Base-by-base conservation (phyloP, 2,888 invertebrate species). In the Phoronis australis region DNA sequence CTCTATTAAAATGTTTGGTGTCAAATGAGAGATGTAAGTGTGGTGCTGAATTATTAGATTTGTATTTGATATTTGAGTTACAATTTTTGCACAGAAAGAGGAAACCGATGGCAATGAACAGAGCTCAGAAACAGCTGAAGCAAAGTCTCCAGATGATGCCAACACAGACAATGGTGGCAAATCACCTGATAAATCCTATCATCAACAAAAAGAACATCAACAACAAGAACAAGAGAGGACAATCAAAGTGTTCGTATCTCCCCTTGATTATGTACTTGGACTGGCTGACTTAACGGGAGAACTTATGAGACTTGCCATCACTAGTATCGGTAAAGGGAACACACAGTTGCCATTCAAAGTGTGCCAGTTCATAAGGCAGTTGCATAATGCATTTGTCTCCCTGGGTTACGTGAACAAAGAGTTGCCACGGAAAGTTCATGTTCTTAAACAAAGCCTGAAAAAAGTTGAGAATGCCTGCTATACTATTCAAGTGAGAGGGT, bases 201-300 rank as follows among this genome's bases (percentile, higher is more conserved):
- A n/a, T n/a, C n/a, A n/a, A n/a, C n/a, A n/a, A n/a, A n/a, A n/a
- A n/a, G n/a, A n/a, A n/a, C n/a, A n/a, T n/a, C n/a, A n/a, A n/a
- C n/a, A n/a, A n/a, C n/a, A n/a, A n/a, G n/a, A n/a, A n/a, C n/a
- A n/a, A n/a, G 31, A 12, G 31, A 31, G 15, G 31, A 15, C 6
- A 20, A 9, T 18, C 18, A 5, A 25, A 31, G 22, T 53, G 20
- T 45, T 42, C 26, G 66, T 72, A 15, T 68, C 76, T 3, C 68
- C 70, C 0, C 50, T 62, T 4, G 85, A 85, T 55, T 85, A 80
- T 60, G 78, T 93, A 68, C 77, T 93, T 37, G 93, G 93, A 0
- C 75, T 93, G 31, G 87, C 87, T 0, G 93, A 94, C 78, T 80
- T 92, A 25, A 90, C 90, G 0, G 93, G 93, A 0, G 94, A 94